Evolutionary conservation across 2,888 invertebrate genomes (phyloP), one percentile per base, ranked within the genome.

Genomic region (Drosophila mayaguana): DNA sequence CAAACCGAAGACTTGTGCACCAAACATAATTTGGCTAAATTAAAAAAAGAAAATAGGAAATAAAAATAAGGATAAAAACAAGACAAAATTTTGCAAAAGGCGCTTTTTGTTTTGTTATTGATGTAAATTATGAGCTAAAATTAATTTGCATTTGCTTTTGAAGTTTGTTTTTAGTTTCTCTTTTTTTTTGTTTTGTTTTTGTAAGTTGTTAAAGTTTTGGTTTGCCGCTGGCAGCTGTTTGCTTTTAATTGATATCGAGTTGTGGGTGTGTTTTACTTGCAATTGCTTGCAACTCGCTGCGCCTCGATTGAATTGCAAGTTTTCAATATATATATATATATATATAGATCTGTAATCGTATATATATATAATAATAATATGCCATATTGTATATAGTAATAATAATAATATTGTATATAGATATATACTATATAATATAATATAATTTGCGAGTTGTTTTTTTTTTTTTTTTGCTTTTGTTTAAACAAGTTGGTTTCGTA

Each of bases 381-480:
- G 85, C 85, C 88, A 82, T 83, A 87, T 87, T 80, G 77, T 83
- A 88, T 83, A 88, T 83, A 88, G 83, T 83, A 88, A 83, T 83
- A 83, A 85, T 85, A 82, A 87, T 88, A 82, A 87, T 88, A 83
- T 80, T 81, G 63, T 66, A 62, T 80, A 68, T 63, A 78, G 73
- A 68, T 74, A 62, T 76, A 50, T 74, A 67, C 73, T 81, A 68
- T 78, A 80, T 83, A 82, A 61, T 80, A 80, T 82, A 80, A 80
- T 84, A 89, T 87, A 84, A 87, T 84, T 84, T 89, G 79, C 75
- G 46, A 38, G 25, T 45, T 57, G 5, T 14, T 64, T 16, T 60
- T 72, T 46, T 25, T 9, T 63, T 48, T n/a, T 46, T 14, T n/a
- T 1, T n/a, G 53, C 60, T 72, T 71, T 78, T 87, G 79, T 89